Evolutionary conservation across 1,140 invertebrate species (phyloP).

Genomic region (Rhopalosiphum maidis): DNA sequence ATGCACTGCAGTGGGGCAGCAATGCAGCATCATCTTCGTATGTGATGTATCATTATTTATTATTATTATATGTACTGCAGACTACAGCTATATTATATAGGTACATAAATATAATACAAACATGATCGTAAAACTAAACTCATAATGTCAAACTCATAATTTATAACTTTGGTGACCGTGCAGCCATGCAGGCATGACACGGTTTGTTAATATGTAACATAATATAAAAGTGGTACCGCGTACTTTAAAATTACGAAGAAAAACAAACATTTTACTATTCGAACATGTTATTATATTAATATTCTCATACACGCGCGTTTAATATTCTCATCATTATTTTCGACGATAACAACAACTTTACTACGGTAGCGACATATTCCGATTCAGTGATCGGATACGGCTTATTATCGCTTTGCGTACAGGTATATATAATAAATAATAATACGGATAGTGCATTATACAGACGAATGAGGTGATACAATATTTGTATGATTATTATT

Average conservation of each 20-base stretch:
- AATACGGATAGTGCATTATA: neutral
- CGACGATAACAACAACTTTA: neutral
- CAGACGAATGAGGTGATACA: neutral
- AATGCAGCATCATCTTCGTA: neutral
- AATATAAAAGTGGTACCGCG: neutral
- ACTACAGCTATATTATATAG: neutral
- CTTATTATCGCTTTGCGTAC: neutral
- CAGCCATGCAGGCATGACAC: neutral
- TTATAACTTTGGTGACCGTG: neutral
- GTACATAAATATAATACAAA: neutral
- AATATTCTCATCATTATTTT: neutral
- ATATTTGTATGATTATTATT: neutral
- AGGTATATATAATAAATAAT: neutral
- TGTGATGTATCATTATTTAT: neutral
- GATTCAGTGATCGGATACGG: neutral
- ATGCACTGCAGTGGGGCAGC: no score
- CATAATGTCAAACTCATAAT: neutral
- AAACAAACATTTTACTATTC: neutral
- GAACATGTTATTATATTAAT: neutral
- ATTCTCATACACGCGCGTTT: neutral
- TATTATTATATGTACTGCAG: no score
- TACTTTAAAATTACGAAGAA: neutral
- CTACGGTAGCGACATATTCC: neutral
- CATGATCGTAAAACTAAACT: neutral
- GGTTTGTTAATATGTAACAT: neutral